Percentiles rank a stretch among this genome's conserved stretches.
These are phyloP conservation scores for Pycnomerus fuliginosus DNA, from an alignment of 2,888 invertebrate species.

Conservation along the genomic window DNA sequence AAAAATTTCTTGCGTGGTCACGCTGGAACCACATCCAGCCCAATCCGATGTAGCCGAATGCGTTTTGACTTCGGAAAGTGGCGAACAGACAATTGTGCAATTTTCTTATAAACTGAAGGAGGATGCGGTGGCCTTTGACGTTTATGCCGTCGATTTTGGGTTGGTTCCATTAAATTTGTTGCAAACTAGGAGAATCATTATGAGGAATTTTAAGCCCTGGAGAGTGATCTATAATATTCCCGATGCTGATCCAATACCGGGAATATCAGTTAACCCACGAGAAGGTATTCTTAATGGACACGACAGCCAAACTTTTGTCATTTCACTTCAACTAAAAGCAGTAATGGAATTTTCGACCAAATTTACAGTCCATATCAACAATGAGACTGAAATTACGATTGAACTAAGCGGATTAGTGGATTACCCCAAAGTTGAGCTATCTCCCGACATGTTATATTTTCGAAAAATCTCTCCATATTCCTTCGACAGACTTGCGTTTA, in stretches of 20 bases:
- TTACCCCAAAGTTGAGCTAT: slow-evolving; percentile 56
- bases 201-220: slow-evolving; percentile 29
- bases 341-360: slow-evolving; percentile 25
- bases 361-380: slow-evolving; percentile 28
- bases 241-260: slow-evolving; percentile 30
- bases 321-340: slow-evolving; percentile 29
- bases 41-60: slow-evolving; percentile 39
- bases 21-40: slow-evolving; percentile 35
- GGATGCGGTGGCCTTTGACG: slow-evolving; percentile 22
- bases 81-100: slow-evolving; percentile 34
- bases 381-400: slow-evolving; percentile 53
- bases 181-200: slow-evolving; percentile 26
- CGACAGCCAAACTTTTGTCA: slow-evolving; percentile 33
- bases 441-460: slow-evolving; percentile 56
- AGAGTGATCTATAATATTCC: slow-evolving; percentile 1
- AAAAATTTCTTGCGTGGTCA: slow-evolving; percentile 54
- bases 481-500: slow-evolving; percentile 39
- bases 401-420: slow-evolving; percentile 55
- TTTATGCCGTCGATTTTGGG: slow-evolving; percentile 35
- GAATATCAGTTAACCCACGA: slow-evolving; percentile 35
- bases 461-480: slow-evolving; percentile 51
- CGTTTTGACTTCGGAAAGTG: slow-evolving; percentile 44
- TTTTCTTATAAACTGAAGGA: slow-evolving; percentile 17
- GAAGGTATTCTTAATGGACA: slow-evolving; percentile 32
- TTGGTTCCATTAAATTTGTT: slow-evolving; percentile 48